These are phyloP conservation scores for Aleiodes leptofemur DNA, from an alignment of 2,888 invertebrate species.

Conservation along the genomic window DNA sequence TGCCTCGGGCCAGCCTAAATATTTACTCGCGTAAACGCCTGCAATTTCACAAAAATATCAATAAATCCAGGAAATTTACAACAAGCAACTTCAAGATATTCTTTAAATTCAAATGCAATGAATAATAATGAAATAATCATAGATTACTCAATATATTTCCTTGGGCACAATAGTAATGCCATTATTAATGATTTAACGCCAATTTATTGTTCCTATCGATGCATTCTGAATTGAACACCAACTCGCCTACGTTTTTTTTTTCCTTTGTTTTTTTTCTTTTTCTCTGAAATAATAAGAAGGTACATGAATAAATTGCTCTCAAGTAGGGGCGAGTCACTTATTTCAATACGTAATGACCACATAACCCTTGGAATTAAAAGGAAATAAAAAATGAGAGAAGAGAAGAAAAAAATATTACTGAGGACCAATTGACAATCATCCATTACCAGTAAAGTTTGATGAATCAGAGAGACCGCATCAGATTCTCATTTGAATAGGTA, in stretches of 20 bases:
- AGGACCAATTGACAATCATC: background rate
- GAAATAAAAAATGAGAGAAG: background rate
- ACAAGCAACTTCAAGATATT: background rate
- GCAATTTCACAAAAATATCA: conserved; percentile 13
- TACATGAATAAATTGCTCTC: conserved; percentile 20
- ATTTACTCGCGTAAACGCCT: conserved; percentile 14
- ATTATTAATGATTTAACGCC: conserved; percentile 31
- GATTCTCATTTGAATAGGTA: conserved; percentile 37
- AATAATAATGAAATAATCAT: background rate
- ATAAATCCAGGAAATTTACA: background rate
- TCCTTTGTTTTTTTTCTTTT: too few species aligned
- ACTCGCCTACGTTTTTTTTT: conserved; percentile 1
- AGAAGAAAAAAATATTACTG: too few species aligned
- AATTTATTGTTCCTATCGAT: conserved; percentile 1
- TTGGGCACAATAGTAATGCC: background rate
- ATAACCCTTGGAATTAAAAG: conserved; percentile 1
- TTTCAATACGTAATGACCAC: conserved; percentile 21
- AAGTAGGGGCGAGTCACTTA: conserved; percentile 28
- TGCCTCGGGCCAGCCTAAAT: conserved; percentile 30
- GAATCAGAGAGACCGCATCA: conserved; percentile 33
- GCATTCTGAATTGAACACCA: conserved; percentile 7
- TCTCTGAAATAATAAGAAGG: conserved; percentile 9
- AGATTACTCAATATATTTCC: conserved; percentile 3
- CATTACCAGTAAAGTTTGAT: conserved; percentile 10
- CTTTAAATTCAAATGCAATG: background rate